phyloP scores from a whole-genome alignment of 2,113 vertebrate species.

The Syngnathus floridae region DNA sequence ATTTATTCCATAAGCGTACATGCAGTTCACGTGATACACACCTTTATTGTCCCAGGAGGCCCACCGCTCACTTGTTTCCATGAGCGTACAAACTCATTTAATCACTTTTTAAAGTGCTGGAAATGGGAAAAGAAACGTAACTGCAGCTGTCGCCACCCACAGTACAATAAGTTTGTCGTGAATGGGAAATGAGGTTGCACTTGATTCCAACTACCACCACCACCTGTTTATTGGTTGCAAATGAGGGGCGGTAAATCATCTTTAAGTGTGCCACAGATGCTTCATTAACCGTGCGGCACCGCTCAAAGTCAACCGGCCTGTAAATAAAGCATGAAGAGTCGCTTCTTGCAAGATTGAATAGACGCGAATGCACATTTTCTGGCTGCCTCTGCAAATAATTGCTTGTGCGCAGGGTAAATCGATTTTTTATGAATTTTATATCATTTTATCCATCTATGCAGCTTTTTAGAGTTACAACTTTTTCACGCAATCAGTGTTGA shows the following conservation, averaged over 20 bases:
- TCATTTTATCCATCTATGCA: too few species aligned
- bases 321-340: constrained; percentile 7
- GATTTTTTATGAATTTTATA: background rate
- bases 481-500: too few species aligned
- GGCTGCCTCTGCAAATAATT: background rate
- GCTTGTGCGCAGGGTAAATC: background rate
- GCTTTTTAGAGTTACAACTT: too few species aligned
- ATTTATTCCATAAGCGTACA: constrained; percentile 21
- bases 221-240: constrained; percentile 38
- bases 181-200: constrained; percentile 28
- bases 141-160: constrained; percentile 3
- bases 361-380: background rate
- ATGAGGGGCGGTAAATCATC: constrained; percentile 34
- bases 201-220: constrained; percentile 29
- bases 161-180: constrained; percentile 13
- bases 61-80: background rate
- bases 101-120: background rate
- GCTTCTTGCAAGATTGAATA: background rate
- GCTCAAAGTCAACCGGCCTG: constrained; percentile 16
- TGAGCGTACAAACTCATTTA: constrained; percentile 8
- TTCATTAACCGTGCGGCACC: constrained; percentile 29
- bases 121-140: background rate
- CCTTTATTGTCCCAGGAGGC: constrained; percentile 4
- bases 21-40: constrained; percentile 18
- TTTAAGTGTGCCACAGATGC: constrained; percentile 35